Evolutionary conservation across 2,888 invertebrate species (phyloP).

Genomic region (Apamea monoglypha): DNA sequence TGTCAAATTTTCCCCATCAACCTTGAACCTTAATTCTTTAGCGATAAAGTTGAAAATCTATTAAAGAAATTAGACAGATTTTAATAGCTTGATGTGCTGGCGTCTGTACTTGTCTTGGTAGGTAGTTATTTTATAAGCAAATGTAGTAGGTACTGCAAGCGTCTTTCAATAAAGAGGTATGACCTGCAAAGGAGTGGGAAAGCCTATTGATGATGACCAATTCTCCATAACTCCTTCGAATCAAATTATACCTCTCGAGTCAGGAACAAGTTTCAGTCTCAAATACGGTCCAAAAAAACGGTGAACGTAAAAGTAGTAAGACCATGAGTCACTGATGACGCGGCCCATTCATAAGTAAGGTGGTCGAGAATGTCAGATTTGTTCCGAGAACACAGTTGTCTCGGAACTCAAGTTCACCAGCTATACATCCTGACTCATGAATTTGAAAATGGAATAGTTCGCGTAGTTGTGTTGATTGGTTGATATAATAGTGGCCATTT

Average conservation of each 20-base stretch:
- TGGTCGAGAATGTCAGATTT: conserved; percentile 69
- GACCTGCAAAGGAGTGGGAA: background rate
- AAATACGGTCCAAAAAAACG: conserved; percentile 49
- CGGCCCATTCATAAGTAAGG: conserved; percentile 73
- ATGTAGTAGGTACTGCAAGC: background rate
- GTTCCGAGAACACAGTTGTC: conserved; percentile 72
- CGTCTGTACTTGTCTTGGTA: background rate
- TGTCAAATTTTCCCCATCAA: too few species aligned
- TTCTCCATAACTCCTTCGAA: background rate
- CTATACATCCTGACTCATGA: conserved; percentile 63
- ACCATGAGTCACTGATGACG: conserved; percentile 72
- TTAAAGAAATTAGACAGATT: too few species aligned
- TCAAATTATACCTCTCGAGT: conserved; percentile 16
- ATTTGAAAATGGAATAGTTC: conserved; percentile 43
- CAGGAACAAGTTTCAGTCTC: conserved; percentile 44
- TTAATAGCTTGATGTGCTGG: too few species aligned
- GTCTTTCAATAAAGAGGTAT: background rate
- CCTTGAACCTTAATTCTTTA: too few species aligned
- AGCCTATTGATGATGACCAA: background rate
- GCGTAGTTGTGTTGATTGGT: conserved; percentile 25
- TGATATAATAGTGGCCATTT: conserved; percentile 30
- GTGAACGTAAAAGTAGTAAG: conserved; percentile 64
- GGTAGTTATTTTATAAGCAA: background rate
- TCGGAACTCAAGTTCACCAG: conserved; percentile 60
- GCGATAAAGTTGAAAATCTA: too few species aligned